phyloP scores from a whole-genome alignment of 2,888 invertebrate genomes.

The Acronicta alni region DNA sequence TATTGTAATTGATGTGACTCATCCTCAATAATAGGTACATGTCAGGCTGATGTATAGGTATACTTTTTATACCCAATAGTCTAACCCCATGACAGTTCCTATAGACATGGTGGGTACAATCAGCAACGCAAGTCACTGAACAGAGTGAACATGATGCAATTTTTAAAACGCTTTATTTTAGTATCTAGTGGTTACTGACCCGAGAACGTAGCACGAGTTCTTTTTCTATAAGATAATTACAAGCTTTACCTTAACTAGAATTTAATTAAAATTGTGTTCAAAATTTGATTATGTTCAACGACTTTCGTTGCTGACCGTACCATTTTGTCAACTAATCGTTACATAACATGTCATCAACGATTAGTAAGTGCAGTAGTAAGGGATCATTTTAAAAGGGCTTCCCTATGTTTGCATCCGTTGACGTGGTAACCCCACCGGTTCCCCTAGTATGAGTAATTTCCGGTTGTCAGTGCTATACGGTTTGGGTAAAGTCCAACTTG shows the following conservation, averaged over 20 bases:
- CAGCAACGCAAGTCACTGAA: too few relatives aligned
- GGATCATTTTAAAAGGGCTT: conserved; percentile 65
- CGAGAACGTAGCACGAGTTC: too few relatives aligned
- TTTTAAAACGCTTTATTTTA: too few relatives aligned
- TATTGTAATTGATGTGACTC: conserved; percentile 23
- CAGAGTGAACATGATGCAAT: too few relatives aligned
- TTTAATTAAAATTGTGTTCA: too few relatives aligned
- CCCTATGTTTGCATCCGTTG: conserved; percentile 82
- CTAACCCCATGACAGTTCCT: conserved; percentile 18
- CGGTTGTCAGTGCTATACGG: conserved; percentile 70
- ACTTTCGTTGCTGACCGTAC: too few relatives aligned
- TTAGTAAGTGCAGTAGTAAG: conserved; percentile 34
- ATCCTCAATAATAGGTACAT: conserved; percentile 26
- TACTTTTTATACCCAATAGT: conserved; percentile 16
- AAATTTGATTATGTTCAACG: too few relatives aligned
- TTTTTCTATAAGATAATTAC: too few relatives aligned
- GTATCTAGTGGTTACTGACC: too few relatives aligned
- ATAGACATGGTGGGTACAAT: conserved; percentile 31
- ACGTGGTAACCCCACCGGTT: conserved; percentile 76
- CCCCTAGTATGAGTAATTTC: conserved; percentile 77
- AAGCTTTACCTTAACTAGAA: too few relatives aligned
- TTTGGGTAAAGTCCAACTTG: conserved; percentile 51
- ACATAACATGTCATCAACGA: conserved; percentile 52
- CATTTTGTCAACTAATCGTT: conserved; percentile 56
- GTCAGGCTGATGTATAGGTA: conserved; percentile 6